Conservation (phyloP, 2,113 vertebrate genomes). For the Boleophthalmus pectinirostris region DNA sequence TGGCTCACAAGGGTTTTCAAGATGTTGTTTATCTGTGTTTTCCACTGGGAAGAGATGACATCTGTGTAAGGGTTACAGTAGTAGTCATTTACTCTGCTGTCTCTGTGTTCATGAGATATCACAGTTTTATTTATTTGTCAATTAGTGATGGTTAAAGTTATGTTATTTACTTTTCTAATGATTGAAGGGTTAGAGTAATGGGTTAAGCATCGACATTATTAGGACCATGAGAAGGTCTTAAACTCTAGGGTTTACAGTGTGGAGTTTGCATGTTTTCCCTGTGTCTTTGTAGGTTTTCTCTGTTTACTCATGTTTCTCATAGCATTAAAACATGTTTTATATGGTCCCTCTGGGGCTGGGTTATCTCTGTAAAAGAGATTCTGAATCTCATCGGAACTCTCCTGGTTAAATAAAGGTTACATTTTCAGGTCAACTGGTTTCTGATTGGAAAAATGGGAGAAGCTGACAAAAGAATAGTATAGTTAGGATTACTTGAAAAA, state of each 20-base stretch:
- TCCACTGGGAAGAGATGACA: conserved; percentile 8
- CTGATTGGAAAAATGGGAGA: background rate
- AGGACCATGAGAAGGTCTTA: too few relatives aligned
- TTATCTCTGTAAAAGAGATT: background rate
- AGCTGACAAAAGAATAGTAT: too few relatives aligned
- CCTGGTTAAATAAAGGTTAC: background rate
- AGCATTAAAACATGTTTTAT: too few relatives aligned
- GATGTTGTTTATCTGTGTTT: conserved; percentile 47
- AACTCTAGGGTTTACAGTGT: background rate
- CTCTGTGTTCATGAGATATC: background rate
- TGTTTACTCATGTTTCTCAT: too few relatives aligned
- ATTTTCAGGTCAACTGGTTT: background rate
- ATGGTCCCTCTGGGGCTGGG: too few relatives aligned
- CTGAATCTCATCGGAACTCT: background rate
- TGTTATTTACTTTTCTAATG: too few relatives aligned
- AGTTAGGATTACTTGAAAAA: background rate
- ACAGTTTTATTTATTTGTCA: too few relatives aligned
- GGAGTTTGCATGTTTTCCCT: background rate
- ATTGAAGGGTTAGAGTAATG: too few relatives aligned
- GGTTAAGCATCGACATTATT: too few relatives aligned
- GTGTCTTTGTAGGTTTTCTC: too few relatives aligned
- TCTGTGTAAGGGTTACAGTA: background rate
- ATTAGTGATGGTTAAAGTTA: too few relatives aligned
- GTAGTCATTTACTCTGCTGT: too few relatives aligned
- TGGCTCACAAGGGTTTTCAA: conserved; percentile 43